Conservation (phyloP, 2,113 vertebrate species). For the Trichomycterus rosablanca region DNA sequence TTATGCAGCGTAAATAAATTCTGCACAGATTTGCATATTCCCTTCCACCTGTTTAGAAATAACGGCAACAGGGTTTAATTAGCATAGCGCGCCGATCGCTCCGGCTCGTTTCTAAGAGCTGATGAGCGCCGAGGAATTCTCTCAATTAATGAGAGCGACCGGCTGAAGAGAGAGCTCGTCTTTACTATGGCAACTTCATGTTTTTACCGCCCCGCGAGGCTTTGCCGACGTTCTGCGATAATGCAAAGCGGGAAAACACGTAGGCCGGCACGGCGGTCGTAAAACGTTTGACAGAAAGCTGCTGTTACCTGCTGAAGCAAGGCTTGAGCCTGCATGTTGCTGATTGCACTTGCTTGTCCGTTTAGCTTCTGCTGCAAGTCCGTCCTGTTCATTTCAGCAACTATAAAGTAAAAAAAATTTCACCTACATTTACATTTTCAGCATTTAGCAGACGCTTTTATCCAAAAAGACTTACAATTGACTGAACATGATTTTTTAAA, state of each 20-base stretch:
- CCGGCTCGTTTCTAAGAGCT: slow-evolving; percentile 87
- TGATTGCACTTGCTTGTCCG: slow-evolving; percentile 84
- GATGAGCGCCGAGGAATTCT: slow-evolving; percentile 35
- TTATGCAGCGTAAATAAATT: slow-evolving; percentile 88
- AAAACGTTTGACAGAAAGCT: too few species aligned
- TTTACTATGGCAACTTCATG: not conserved
- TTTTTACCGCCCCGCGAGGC: not conserved
- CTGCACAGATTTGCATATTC: slow-evolving; percentile 98
- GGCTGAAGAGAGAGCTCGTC: slow-evolving; percentile 1
- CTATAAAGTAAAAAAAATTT: slow-evolving; percentile 62
- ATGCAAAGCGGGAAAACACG: too few species aligned
- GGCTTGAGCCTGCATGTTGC: slow-evolving; percentile 92
- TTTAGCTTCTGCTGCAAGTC: slow-evolving; percentile 91
- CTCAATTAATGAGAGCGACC: slow-evolving; percentile 11
- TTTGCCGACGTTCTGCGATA: not conserved
- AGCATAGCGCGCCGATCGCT: slow-evolving; percentile 95
- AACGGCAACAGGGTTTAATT: slow-evolving; percentile 87
- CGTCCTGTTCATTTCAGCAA: slow-evolving; percentile 89
- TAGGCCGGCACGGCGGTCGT: too few species aligned
- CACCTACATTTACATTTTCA: too few species aligned
- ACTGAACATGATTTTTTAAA: too few species aligned
- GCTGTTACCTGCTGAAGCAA: slow-evolving; percentile 96
- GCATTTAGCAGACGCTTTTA: too few species aligned
- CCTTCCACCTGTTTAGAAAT: slow-evolving; percentile 92
- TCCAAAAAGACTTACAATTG: too few species aligned